Percentiles rank a stretch among this genome's conserved stretches.
Conservation (phyloP, 2,888 invertebrate genomes). For the Apamea anceps region DNA sequence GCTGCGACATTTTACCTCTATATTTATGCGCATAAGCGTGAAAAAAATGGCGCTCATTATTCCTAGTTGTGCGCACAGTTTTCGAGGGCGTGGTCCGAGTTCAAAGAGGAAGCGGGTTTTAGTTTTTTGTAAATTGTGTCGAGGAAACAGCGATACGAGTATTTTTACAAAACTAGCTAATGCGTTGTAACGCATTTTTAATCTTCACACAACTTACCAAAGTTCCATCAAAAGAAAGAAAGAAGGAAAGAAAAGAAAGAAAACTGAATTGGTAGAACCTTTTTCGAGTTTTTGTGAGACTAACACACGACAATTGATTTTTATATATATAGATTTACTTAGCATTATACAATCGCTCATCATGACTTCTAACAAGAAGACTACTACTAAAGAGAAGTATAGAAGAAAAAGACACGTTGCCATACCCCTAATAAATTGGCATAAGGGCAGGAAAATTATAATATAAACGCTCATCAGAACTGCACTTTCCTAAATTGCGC, state of each 20-base stretch:
- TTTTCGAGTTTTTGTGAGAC: too few relatives aligned
- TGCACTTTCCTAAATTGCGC: background rate
- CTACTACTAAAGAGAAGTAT: too few relatives aligned
- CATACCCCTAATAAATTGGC: background rate
- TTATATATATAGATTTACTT: too few relatives aligned
- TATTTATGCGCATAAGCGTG: constrained; percentile 64
- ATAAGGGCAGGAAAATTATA: background rate
- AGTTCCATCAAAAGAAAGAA: too few relatives aligned
- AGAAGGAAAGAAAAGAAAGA: too few relatives aligned
- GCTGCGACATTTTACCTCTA: constrained; percentile 55
- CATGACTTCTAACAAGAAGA: background rate
- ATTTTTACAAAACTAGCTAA: too few relatives aligned
- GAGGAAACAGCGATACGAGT: too few relatives aligned
- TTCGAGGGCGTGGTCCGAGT: constrained; percentile 8
- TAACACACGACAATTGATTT: too few relatives aligned
- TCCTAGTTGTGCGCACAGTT: constrained; percentile 60
- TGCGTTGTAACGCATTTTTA: too few relatives aligned
- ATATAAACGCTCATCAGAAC: background rate
- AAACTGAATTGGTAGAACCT: too few relatives aligned
- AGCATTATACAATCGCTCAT: background rate
- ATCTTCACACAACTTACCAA: too few relatives aligned
- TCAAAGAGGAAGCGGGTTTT: background rate
- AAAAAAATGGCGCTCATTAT: constrained; percentile 64
- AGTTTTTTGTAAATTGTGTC: background rate
- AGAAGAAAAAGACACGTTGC: background rate